A percentile compares a stretch with the other conserved stretches of the same genome.
phyloP scores from a whole-genome alignment of 1,140 invertebrate species.

The Caenorhabditis tropicalis region DNA sequence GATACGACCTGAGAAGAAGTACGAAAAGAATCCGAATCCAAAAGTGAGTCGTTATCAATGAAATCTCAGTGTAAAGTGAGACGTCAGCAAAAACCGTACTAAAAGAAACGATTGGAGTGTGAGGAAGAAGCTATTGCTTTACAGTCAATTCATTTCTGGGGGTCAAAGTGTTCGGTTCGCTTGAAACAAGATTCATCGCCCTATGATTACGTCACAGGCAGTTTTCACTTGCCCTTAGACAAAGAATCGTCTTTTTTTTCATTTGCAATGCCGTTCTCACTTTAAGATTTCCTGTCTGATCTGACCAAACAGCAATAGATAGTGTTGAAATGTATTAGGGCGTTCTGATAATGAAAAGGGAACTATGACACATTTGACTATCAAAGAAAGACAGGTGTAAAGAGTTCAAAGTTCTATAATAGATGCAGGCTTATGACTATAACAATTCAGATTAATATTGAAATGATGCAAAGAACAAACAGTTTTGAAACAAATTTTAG shows the following conservation, averaged over 20 bases:
- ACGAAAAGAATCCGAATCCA: slow-evolving; percentile 24
- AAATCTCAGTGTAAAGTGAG: not conserved
- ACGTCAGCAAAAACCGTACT: not conserved
- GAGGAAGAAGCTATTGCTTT: not conserved
- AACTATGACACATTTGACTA: not conserved
- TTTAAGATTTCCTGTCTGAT: not conserved
- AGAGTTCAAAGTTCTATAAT: not conserved
- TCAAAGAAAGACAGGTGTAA: not conserved
- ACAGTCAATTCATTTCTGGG: not conserved
- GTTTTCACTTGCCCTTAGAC: not conserved
- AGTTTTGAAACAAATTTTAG: no score
- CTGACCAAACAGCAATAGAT: not conserved
- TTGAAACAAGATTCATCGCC: not conserved
- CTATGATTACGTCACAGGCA: not conserved
- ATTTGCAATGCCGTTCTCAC: not conserved
- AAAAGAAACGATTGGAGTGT: not conserved
- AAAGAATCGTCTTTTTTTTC: slow-evolving; percentile 14
- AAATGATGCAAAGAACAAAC: not conserved
- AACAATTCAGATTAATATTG: no score
- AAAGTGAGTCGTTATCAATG: not conserved
- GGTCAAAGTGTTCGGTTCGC: slow-evolving; percentile 10
- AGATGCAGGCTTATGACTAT: no score
- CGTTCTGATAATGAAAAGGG: not conserved
- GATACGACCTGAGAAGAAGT: slow-evolving; percentile 17
- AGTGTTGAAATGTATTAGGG: not conserved